phyloP scores from a whole-genome alignment of 2,888 invertebrate species.

The Prenolepis imparis region DNA sequence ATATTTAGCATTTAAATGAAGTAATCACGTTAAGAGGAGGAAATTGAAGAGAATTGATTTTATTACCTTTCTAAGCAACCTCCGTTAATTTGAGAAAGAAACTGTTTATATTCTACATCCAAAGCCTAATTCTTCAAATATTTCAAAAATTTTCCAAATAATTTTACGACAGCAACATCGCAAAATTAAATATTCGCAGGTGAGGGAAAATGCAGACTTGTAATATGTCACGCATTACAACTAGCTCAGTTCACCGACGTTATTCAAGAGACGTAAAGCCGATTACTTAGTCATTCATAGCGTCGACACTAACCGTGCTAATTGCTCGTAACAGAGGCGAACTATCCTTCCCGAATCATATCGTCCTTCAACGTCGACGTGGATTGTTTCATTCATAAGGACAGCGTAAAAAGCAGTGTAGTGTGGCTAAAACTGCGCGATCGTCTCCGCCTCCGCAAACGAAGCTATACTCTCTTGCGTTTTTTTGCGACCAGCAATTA shows the following conservation, averaged over 20 bases:
- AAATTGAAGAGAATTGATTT: too few relatives aligned
- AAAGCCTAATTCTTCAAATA: background rate
- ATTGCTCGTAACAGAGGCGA: slow-evolving; percentile 21
- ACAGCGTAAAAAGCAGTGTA: slow-evolving; percentile 19
- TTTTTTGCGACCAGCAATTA: slow-evolving; percentile 67
- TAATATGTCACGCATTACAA: background rate
- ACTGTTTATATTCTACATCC: background rate
- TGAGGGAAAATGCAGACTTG: background rate
- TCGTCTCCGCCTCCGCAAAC: slow-evolving; percentile 3
- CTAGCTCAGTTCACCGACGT: background rate
- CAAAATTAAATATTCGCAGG: background rate
- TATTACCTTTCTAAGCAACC: background rate
- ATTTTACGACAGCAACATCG: background rate
- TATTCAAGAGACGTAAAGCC: slow-evolving; percentile 26
- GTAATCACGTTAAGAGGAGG: background rate
- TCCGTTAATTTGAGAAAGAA: background rate
- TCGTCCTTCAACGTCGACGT: background rate
- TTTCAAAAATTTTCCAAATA: background rate
- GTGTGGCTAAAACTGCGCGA: slow-evolving; percentile 13
- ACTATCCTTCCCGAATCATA: background rate
- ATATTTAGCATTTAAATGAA: background rate
- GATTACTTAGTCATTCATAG: slow-evolving; percentile 42
- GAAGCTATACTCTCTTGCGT: slow-evolving; percentile 20
- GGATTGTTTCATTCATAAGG: slow-evolving; percentile 42
- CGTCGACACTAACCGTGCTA: slow-evolving; percentile 11